Base-by-base conservation (phyloP, 2,888 invertebrate species). In the Megastigmus dorsalis region DNA sequence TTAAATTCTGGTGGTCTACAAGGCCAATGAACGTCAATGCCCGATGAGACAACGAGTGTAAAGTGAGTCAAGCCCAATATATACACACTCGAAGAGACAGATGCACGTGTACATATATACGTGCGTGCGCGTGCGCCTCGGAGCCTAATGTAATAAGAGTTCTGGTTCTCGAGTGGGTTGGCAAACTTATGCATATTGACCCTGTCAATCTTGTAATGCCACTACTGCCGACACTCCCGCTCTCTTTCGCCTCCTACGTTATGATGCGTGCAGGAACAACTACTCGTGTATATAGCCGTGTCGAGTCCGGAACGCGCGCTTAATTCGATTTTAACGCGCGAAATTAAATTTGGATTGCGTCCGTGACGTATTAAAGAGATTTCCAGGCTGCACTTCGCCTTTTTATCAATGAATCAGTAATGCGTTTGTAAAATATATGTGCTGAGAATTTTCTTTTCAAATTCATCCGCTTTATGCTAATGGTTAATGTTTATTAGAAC, bases 101-200 rank as follows among this genome's bases (percentile, higher is more conserved):
- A 84, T 81, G 83, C 81, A 79, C 79, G 83, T 70, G 79, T 76
- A 77, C 73, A n/a, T n/a, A n/a, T n/a, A n/a, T n/a, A n/a, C n/a
- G n/a, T n/a, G 66, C 67, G 55, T 36, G 62, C 52, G 68, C 63
- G 66, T 38, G 52, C 52, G 9, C 50, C 33, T n/a, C n/a, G 43
- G 76, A 82, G 80, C 74, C 80, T 86, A 84, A 86, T 84, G 83
- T 81, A 84, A 87, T 87, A 84, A 86, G 84, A 82, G 83, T 81
- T 78, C 82, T 77, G n/a, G 81, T 63, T 83, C 84, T 65, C 72
- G 84, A 85, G 85, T 85, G 84, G 85, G 82, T 82, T 78, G 84
- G 82, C 78, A 84, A 85, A 84, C 82, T 82, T 84, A 85, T 85
- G 86, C 82, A 85, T 84, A 83, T 85, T 85, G 83, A 85, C 83